A percentile compares a stretch with the other conserved stretches of the same genome.
phyloP scores from a whole-genome alignment of 2,113 vertebrate species.

The Amphiprion percula region DNA sequence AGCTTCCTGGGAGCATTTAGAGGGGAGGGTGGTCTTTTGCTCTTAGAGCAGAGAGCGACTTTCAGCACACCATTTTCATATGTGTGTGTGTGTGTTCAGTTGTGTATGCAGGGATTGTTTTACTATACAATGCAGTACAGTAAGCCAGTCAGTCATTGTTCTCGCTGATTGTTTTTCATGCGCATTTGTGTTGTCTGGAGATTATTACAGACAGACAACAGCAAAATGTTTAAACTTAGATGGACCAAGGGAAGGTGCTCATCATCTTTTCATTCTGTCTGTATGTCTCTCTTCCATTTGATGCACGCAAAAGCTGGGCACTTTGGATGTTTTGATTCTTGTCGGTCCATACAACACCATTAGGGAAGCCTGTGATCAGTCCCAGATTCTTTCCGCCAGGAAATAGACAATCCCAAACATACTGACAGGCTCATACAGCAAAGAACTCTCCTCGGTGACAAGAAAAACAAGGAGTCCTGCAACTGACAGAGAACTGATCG shows the following conservation, averaged over 20 bases:
- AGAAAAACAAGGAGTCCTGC: background rate
- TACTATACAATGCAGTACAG: background rate
- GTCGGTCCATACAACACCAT: background rate
- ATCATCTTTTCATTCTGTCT: constrained; percentile 9
- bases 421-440: background rate
- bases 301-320: background rate
- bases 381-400: background rate
- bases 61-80: constrained; percentile 14
- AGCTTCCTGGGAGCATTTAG: constrained; percentile 63
- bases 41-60: constrained; percentile 27
- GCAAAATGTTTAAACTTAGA: constrained; percentile 27
- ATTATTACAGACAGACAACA: constrained; percentile 16
- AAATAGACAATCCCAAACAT: background rate
- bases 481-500: background rate
- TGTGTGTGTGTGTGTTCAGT: background rate
- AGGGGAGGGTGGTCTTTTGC: constrained; percentile 37
- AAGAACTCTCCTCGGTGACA: background rate
- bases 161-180: constrained; percentile 20
- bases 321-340: no score
- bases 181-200: constrained; percentile 13
- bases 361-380: background rate
- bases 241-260: constrained; percentile 9
- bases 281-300: background rate
- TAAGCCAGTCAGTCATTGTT: background rate
- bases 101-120: constrained; percentile 2